Percentiles rank a stretch among this genome's conserved stretches.
These are phyloP conservation scores for Bombus turneri DNA, from an alignment of 1,140 invertebrate genomes.

Conservation along the genomic window DNA sequence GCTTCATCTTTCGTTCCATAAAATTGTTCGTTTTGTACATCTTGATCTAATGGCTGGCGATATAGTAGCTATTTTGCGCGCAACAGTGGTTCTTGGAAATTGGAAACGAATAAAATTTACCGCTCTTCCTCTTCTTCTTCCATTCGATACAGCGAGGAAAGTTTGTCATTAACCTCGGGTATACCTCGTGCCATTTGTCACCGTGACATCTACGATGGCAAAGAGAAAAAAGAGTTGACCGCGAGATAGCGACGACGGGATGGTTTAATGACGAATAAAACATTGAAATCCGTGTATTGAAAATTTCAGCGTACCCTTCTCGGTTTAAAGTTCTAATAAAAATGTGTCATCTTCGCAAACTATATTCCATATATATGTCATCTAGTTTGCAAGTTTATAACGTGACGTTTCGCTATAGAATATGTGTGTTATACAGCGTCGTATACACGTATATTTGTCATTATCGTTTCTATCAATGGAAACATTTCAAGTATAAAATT, in stretches of 20 bases:
- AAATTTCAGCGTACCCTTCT: neutral
- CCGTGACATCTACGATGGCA: constrained; percentile 46
- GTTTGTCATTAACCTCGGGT: constrained; percentile 63
- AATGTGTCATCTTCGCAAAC: neutral
- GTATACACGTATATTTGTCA: too few relatives aligned
- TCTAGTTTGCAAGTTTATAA: neutral
- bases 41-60: neutral
- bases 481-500: too few relatives aligned
- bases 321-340: neutral
- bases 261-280: constrained; percentile 37
- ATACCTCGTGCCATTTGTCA: constrained; percentile 58
- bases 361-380: neutral
- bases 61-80: neutral
- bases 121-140: neutral
- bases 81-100: neutral
- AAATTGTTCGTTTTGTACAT: neutral
- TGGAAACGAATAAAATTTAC: constrained; percentile 33
- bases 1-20: too few relatives aligned
- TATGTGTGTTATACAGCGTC: too few relatives aligned
- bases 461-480: too few relatives aligned
- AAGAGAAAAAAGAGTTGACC: constrained; percentile 10
- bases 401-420: neutral
- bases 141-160: constrained; percentile 44
- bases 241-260: constrained; percentile 8
- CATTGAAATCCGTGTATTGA: neutral